phyloP scores from a whole-genome alignment of 1,140 invertebrate species.

The Drosophila arawakana region DNA sequence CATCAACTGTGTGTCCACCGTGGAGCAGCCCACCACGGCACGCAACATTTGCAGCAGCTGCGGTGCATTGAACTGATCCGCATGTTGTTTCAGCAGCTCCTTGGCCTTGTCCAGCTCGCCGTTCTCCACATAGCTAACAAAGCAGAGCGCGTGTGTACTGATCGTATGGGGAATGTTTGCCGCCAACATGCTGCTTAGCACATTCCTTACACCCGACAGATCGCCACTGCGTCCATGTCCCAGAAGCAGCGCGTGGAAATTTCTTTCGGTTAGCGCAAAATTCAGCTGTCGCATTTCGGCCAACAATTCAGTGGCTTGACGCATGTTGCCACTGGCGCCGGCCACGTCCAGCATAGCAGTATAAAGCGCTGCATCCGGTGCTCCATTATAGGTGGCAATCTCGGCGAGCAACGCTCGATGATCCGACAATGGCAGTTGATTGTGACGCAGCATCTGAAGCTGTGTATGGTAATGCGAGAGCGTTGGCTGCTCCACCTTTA shows the following conservation, averaged over 20 bases:
- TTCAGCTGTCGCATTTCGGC: constrained; percentile 85
- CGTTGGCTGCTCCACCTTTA: constrained; percentile 49
- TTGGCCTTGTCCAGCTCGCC: constrained; percentile 57
- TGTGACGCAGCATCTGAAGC: constrained; percentile 64
- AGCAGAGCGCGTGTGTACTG: constrained; percentile 85
- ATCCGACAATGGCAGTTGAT: constrained; percentile 57
- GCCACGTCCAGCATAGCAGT: constrained; percentile 80
- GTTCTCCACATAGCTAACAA: constrained; percentile 85
- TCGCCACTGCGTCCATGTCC: constrained; percentile 85
- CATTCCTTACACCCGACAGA: constrained; percentile 66
- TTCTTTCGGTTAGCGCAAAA: constrained; percentile 85
- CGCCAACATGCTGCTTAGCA: constrained; percentile 83
- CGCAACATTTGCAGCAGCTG: constrained; percentile 73
- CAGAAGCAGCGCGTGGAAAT: constrained; percentile 86
- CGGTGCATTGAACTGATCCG: constrained; percentile 44
- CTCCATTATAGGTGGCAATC: constrained; percentile 52
- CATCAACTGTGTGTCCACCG: constrained; percentile 42
- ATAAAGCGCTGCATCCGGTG: constrained; percentile 53
- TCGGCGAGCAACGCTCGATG: constrained; percentile 64
- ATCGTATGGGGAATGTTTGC: constrained; percentile 66
- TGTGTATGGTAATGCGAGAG: constrained; percentile 59
- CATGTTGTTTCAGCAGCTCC: constrained; percentile 46
- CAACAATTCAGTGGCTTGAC: constrained; percentile 85
- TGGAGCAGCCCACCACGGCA: constrained; percentile 1
- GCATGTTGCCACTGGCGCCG: constrained; percentile 85